phyloP scores from a whole-genome alignment of 1,140 invertebrate genomes.

The Psilanteris sp. region DNA sequence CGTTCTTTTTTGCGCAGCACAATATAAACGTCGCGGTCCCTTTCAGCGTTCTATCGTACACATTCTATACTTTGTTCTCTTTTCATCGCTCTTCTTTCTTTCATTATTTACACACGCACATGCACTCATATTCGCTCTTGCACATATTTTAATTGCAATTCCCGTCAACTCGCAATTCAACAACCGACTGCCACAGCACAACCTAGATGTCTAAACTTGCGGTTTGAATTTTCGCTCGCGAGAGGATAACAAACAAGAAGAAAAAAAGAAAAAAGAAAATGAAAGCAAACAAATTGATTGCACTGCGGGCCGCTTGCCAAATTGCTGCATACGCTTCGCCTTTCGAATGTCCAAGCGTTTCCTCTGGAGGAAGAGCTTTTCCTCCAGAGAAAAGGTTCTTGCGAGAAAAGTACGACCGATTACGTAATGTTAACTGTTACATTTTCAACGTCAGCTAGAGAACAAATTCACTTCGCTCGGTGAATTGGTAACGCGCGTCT shows the following conservation, averaged over 20 bases:
- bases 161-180: conserved; percentile 3
- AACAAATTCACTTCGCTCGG: too few species aligned
- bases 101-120: conserved; percentile 56
- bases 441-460: too few species aligned
- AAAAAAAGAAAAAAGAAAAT: too few species aligned
- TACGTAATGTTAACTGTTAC: conserved; percentile 13
- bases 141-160: conserved; percentile 28
- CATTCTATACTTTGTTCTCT: conserved; percentile 30
- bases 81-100: conserved; percentile 1
- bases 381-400: conserved; percentile 14
- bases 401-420: conserved; percentile 14
- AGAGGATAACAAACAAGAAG: too few species aligned
- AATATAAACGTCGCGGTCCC: conserved; percentile 79
- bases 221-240: too few species aligned
- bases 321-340: conserved; percentile 5
- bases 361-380: conserved; percentile 11
- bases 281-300: conserved; percentile 5
- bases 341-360: conserved; percentile 6
- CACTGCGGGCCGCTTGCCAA: neutral
- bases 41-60: conserved; percentile 73
- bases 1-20: conserved; percentile 81
- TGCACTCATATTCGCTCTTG: conserved; percentile 19
- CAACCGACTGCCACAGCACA: neutral
- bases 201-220: neutral
- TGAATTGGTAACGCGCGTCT: too few species aligned